phyloP scores from a whole-genome alignment of 2,888 invertebrate species.

The Ormyrus labotus region DNA sequence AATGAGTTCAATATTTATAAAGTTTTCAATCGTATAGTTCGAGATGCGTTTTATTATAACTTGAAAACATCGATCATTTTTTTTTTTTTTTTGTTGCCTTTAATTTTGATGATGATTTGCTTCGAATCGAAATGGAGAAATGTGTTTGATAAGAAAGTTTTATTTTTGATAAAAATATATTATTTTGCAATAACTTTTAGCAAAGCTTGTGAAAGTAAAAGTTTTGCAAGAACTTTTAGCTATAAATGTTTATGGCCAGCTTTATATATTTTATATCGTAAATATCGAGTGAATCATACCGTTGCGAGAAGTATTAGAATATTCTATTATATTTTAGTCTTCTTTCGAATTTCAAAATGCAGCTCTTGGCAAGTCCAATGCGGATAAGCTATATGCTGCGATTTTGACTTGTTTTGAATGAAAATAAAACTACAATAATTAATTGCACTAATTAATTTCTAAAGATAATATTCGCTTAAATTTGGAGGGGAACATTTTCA shows the following conservation, averaged over 20 bases:
- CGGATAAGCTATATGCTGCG: not conserved
- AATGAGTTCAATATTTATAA: no score
- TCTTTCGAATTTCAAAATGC: conserved; percentile 38
- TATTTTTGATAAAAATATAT: not conserved
- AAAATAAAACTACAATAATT: conserved; percentile 32
- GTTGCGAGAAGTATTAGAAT: conserved; percentile 3
- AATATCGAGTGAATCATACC: conserved; percentile 4
- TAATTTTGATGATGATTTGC: no score
- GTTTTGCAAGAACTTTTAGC: not conserved
- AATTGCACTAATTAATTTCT: conserved; percentile 29
- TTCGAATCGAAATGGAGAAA: no score
- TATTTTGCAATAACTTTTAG: no score
- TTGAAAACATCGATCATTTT: no score
- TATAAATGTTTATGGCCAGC: conserved; percentile 23
- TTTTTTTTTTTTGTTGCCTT: no score
- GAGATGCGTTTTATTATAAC: no score
- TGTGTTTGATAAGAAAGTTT: not conserved
- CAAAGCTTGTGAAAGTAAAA: no score
- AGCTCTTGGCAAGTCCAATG: conserved; percentile 30
- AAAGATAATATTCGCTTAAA: conserved; percentile 28
- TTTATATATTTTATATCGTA: no score
- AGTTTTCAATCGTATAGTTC: no score
- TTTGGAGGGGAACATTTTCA: not conserved
- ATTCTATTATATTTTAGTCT: conserved; percentile 35
- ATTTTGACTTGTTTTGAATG: conserved; percentile 26